Percentiles rank a stretch among this genome's conserved stretches.
Evolutionary conservation across 2,888 invertebrate species (phyloP).

Genomic region (Leistus spinibarbis): DNA sequence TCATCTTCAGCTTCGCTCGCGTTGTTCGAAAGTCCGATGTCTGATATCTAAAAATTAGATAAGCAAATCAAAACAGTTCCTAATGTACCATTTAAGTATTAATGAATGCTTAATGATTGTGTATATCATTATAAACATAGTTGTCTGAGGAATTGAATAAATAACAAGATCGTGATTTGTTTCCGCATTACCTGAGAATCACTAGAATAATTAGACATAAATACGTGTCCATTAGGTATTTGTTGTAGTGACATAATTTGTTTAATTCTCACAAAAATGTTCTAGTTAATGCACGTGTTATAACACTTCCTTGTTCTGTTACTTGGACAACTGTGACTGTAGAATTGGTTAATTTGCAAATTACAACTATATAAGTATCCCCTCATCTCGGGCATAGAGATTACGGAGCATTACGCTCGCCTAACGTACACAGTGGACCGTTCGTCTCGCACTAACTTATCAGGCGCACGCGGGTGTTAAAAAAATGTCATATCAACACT

Average conservation of each 20-base stretch:
- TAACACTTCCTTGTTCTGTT: neutral
- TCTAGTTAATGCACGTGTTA: neutral
- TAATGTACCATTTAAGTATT: neutral
- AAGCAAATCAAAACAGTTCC: neutral
- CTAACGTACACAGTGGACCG: neutral
- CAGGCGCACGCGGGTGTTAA: neutral
- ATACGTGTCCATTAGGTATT: conserved; percentile 27
- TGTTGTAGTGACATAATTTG: conserved; percentile 31
- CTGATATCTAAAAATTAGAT: conserved; percentile 32
- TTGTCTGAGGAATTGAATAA: neutral
- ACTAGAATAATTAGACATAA: conserved; percentile 23
- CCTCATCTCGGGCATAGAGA: neutral
- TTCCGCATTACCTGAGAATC: conserved; percentile 23
- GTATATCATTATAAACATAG: neutral
- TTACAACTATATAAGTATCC: conserved; percentile 6
- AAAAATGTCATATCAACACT: too few relatives aligned
- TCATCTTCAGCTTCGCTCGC: conserved; percentile 32
- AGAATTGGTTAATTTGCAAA: conserved; percentile 29
- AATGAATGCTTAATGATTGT: neutral
- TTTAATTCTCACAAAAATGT: neutral
- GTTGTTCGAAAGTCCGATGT: conserved; percentile 22
- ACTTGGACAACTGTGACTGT: conserved; percentile 11
- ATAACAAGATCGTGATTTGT: neutral
- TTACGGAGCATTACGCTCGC: neutral
- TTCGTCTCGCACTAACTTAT: neutral